These are phyloP conservation scores for Coptodon rendalli DNA, from an alignment of 2,113 vertebrate species.

Conservation along the genomic window DNA sequence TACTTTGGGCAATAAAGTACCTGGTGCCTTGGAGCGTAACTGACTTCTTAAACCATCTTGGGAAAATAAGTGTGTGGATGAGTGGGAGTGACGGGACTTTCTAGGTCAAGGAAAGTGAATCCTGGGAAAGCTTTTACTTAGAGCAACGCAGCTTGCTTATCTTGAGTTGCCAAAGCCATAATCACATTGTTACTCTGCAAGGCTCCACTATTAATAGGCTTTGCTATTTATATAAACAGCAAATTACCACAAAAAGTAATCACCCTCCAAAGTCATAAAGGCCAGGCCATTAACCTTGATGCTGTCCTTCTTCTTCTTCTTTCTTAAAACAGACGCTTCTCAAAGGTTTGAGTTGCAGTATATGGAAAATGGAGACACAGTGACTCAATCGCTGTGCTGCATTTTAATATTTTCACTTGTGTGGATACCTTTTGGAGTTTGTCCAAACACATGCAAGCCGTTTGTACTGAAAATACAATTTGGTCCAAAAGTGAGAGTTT, in stretches of 20 bases:
- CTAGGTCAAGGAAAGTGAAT: slow-evolving; percentile 61
- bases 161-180: slow-evolving; percentile 58
- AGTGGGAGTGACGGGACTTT: slow-evolving; percentile 47
- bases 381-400: neutral
- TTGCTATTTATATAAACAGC: slow-evolving; percentile 40
- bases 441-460: slow-evolving; percentile 12
- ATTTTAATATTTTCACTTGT: slow-evolving; percentile 13
- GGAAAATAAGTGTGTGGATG: slow-evolving; percentile 10
- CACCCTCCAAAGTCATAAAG: slow-evolving; percentile 32
- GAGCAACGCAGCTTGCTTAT: slow-evolving; percentile 59
- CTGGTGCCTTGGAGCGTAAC: neutral
- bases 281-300: slow-evolving; percentile 41
- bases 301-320: neutral
- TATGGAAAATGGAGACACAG: neutral
- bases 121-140: slow-evolving; percentile 48
- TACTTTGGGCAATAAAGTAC: slow-evolving; percentile 4
- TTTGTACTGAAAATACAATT: slow-evolving; percentile 3
- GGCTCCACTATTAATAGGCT: slow-evolving; percentile 50
- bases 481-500: slow-evolving; percentile 4
- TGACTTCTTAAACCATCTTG: slow-evolving; percentile 32
- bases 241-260: slow-evolving; percentile 55
- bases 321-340: neutral
- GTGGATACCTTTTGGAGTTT: neutral
- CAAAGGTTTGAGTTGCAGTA: neutral
- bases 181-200: slow-evolving; percentile 59